Evolutionary conservation across 1,140 invertebrate genomes (phyloP), one percentile per base, ranked within the genome.

Genomic region (Ladona fulva): DNA sequence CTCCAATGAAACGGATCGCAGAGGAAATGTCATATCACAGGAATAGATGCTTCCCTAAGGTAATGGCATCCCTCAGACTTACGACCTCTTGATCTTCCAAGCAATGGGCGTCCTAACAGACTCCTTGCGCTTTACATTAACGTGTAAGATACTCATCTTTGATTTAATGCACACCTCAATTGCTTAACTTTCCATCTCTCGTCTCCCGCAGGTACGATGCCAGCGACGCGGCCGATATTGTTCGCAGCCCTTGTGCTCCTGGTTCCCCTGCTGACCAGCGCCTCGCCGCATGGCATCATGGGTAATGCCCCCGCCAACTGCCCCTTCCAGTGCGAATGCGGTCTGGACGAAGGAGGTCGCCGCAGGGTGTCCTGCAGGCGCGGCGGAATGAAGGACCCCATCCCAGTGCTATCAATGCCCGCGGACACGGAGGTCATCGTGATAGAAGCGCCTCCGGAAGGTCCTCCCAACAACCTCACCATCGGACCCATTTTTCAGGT

Each of bases 401-500:
- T 92, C 59, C 90, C 91, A 12, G 84, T 90, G 0, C 85, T 86
- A 44, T 85, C 87, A 75, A 86, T 94, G 82, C 89, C 90, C 80
- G 80, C 84, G 0, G 86, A 88, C 75, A 90, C 90, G 16, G 87
- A 93, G 83, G 86, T 93, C 1, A 85, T 95, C 42, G 86, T 89
- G 78, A 91, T 95, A 74, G 87, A 90, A 0, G 91, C 92, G 0
- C 92, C 93, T 0, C 92, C 93, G 0, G 83, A 87, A 22, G 84
- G 88, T 52, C 84, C 86, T 78, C 87, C 87, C 16, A 94, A 94
- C 83, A 84, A 86, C 74, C 85, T 95, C 12, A 92, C 91, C 0
- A 91, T 95, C 78, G 92, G 92, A 0, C 89, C 92, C 37, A 89
- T 93, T 59, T 92, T 66, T 22, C 52, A 66, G 52, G 52, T 66